Evolutionary conservation across 2,797 vertebrate species (phyloP).

Genomic region (Sebastes vulpes): DNA sequence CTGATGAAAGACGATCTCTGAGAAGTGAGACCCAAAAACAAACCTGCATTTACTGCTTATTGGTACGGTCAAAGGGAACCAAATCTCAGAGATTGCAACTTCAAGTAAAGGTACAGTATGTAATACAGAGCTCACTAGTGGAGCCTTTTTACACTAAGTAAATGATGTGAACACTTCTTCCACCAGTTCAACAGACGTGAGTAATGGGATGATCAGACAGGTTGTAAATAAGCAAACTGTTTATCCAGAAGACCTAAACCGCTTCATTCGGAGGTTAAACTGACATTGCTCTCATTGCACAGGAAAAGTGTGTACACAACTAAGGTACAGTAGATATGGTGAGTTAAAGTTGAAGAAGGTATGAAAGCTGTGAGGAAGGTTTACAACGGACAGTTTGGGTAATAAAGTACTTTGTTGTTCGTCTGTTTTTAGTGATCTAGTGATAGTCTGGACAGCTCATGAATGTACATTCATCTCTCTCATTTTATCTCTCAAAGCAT

Average conservation of each 20-base stretch:
- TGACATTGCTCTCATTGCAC: too few relatives aligned
- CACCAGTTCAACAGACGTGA: not conserved
- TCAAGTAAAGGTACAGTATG: too few relatives aligned
- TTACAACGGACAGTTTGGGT: not conserved
- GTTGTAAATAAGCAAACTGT: not conserved
- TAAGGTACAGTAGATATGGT: fast-evolving
- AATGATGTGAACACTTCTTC: not conserved
- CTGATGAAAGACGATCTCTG: too few relatives aligned
- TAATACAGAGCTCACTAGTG: not conserved
- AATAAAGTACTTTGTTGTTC: not conserved
- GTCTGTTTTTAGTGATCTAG: too few relatives aligned
- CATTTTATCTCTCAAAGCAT: not conserved
- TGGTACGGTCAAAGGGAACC: too few relatives aligned
- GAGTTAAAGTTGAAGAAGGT: not conserved
- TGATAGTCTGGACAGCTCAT: not conserved
- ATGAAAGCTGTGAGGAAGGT: not conserved
- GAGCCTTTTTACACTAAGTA: not conserved
- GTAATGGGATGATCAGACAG: not conserved
- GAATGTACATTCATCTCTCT: not conserved
- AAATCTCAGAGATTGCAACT: too few relatives aligned
- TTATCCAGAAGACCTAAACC: not conserved
- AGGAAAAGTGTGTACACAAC: not conserved
- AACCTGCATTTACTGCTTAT: too few relatives aligned
- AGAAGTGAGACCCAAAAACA: too few relatives aligned
- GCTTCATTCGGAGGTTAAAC: too few relatives aligned